phyloP scores from a whole-genome alignment of 2,888 invertebrate species.

The Cantharis flavilabris region DNA sequence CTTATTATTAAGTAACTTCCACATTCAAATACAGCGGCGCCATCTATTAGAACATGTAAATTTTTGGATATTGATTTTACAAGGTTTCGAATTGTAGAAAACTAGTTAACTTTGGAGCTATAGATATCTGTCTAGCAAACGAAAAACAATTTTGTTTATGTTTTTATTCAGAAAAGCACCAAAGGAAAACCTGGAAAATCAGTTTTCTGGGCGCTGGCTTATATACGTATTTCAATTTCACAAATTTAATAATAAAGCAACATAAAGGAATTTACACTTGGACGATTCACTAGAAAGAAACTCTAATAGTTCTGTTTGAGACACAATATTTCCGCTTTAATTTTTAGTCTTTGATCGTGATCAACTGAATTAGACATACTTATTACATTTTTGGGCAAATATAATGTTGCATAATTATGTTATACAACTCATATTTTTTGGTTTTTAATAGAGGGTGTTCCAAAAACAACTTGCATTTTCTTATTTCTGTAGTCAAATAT shows the following conservation, averaged over 20 bases:
- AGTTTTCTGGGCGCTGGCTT: background rate
- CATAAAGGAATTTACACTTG: slow-evolving; percentile 53
- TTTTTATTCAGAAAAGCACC: background rate
- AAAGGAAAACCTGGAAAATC: background rate
- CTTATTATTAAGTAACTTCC: background rate
- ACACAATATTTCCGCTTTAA: slow-evolving; percentile 17
- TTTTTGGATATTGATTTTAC: background rate
- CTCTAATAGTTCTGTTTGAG: slow-evolving; percentile 28
- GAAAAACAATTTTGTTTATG: background rate
- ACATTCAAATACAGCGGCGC: background rate
- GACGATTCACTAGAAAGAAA: slow-evolving; percentile 50
- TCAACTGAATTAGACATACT: background rate
- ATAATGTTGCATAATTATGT: background rate
- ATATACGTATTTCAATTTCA: background rate
- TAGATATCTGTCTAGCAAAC: background rate
- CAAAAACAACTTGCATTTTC: too few relatives aligned
- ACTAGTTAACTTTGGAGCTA: background rate
- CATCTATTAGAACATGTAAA: background rate
- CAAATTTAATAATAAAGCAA: slow-evolving; percentile 41
- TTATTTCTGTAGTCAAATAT: too few relatives aligned
- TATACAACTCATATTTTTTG: too few relatives aligned
- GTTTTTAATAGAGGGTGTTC: too few relatives aligned
- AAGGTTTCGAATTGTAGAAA: background rate
- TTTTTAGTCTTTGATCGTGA: slow-evolving; percentile 21
- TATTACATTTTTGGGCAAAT: background rate